These are phyloP conservation scores for Melanerpes formicivorus DNA, from an alignment of 2,113 vertebrate genomes.

Conservation along the genomic window DNA sequence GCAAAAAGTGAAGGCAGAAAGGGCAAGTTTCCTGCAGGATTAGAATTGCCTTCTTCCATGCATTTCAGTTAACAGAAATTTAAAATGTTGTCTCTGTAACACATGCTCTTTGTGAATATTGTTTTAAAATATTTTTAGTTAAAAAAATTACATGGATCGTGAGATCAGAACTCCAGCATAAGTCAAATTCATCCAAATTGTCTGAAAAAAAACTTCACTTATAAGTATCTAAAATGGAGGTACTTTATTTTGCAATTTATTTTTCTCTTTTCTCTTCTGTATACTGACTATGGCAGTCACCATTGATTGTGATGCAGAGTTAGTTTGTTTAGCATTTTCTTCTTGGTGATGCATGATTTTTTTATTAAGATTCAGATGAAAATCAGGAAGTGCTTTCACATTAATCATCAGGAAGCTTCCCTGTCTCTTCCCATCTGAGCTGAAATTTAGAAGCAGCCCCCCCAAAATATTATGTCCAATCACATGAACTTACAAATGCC, in stretches of 20 bases:
- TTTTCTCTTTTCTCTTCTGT: not conserved
- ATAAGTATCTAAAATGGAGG: not conserved
- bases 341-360: not conserved
- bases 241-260: not conserved
- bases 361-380: not conserved
- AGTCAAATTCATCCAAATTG: not conserved
- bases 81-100: not conserved
- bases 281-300: not conserved
- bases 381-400: not conserved
- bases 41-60: not conserved
- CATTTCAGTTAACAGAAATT: not conserved
- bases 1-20: not conserved
- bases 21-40: not conserved
- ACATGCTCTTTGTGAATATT: not conserved
- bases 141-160: not conserved
- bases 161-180: not conserved
- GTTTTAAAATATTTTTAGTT: not conserved
- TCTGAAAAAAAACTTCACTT: fast-evolving
- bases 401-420: not conserved
- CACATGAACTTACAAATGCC: not conserved
- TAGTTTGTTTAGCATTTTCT: not conserved
- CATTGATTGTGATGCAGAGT: not conserved
- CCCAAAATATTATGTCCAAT: not conserved
- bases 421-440: not conserved
- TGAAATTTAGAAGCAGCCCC: not conserved